A percentile compares a stretch with the other conserved stretches of the same genome.
These are phyloP conservation scores for Cryptomyrus ogoouensis DNA, from an alignment of 2,113 vertebrate genomes.

Conservation along the genomic window DNA sequence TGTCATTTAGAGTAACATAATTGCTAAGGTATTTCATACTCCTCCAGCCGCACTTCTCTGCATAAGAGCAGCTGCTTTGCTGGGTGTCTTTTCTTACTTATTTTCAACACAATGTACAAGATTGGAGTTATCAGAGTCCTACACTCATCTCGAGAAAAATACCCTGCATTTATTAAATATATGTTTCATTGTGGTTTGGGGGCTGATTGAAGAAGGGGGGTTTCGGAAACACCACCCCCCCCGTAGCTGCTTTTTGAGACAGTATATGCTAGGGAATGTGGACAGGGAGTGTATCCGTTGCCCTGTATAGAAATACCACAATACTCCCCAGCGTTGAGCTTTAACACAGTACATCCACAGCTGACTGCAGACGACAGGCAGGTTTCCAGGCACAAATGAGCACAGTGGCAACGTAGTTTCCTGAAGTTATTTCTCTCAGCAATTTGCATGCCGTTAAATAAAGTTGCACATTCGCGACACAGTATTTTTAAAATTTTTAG, in stretches of 20 bases:
- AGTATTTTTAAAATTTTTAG: conserved; percentile 9
- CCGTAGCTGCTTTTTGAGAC: neutral
- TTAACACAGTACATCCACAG: neutral
- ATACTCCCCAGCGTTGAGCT: neutral
- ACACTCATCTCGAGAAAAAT: neutral
- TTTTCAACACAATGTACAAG: neutral
- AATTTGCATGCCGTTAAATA: conserved; percentile 12
- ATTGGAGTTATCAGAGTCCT: neutral
- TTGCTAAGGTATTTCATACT: neutral
- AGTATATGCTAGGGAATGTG: neutral
- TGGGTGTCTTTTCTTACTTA: neutral
- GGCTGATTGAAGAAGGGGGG: neutral
- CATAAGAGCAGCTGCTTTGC: neutral
- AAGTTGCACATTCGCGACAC: neutral
- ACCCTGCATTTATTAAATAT: neutral
- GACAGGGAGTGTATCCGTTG: neutral
- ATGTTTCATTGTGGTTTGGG: neutral
- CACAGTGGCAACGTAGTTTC: neutral
- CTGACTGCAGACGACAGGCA: neutral
- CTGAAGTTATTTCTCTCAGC: neutral
- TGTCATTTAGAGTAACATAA: neutral
- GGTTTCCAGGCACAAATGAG: neutral
- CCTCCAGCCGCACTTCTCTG: neutral
- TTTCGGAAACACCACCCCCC: neutral
- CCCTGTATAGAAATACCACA: neutral